Base-by-base conservation (phyloP, 2,797 vertebrate species). In the Psittacula echo region DNA sequence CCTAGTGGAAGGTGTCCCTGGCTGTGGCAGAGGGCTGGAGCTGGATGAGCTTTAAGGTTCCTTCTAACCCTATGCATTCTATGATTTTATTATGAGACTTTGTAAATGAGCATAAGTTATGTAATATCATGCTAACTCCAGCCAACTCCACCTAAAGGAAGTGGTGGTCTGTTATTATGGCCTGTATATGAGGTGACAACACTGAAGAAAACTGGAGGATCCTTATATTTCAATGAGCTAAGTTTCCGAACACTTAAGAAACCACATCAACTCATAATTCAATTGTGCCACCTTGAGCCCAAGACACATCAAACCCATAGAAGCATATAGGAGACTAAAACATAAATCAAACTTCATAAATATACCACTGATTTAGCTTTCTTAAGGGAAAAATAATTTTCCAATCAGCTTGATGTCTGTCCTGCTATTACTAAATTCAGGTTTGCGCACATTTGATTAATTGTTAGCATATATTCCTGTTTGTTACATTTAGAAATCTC, bases 171-270 rank as follows among this genome's bases (percentile, higher is more conserved):
- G 0, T 60, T 68, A 51, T 2, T 56, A 11, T 21, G 13, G 4
- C 1, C 45, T 67, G 2, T 21, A 4, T 16, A 26, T 1, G 1
- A 44, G 19, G 4, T 51, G 13, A 58, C 21, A 68, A 4, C 10
- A 5, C 2, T 22, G 75, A 64, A 79, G n/a, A 15, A 82, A 78
- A 54, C 2, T 6, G 9, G 5, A 47, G 15, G 3, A 74, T 62
- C n/a, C 19, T 77, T n/a, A 3, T 23, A 15, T 60, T 5, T 66
- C 48, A 34, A 62, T 10, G 6, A 87, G 7, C 4, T 51, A 39
- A 42, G 10, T 44, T 74, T 74, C 17, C 17, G 30, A 74, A 65
- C 13, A 19, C 11, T 51, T 86, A 12, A 70, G 61, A 66, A 84
- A 58, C 45, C 7, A 1, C 11, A 16, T 58, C 15, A 88, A 54